Base-by-base conservation (phyloP, 2,888 invertebrate species). In the Seira sanloemensis region DNA sequence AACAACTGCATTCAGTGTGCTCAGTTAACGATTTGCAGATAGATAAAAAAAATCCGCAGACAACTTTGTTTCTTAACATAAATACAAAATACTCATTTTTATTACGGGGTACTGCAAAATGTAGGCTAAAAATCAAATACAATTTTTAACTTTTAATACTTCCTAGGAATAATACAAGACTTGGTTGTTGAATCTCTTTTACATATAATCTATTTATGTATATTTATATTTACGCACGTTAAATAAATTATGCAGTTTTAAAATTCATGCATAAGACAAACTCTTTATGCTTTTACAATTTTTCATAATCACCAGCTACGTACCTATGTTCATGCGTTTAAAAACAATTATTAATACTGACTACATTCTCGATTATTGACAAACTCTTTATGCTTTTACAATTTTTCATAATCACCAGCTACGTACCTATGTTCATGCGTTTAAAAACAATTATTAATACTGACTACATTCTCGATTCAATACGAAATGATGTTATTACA, bases 1-100 rank as follows among this genome's bases (percentile, higher is more conserved):
- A 87, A 85, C 67, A 85, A 85, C 25, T 87, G 86, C 66, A 85
- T 87, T 67, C 87, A 87, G 21, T 87, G 86, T 78, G 86, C 86
- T 27, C 79, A 85, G 62, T 75, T 87, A 62, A 87, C 85, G 7
- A 83, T 87, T 65, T 87, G 87, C 50, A 72, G 85, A 72, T 87
- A 82, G 62, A 12, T 5, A 50, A 23, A 67, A 68, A 58, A 62
- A 62, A 62, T 12, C 12, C 12, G 37, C 37, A 37, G 4, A 37
- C 58, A 16, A 62, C 62, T n/a, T n/a, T n/a, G n/a, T n/a, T 58
- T 12, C 12, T 62, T 7, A 62, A 62, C 62, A 21, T 23, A 62
- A 62, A 21, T 62, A 62, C 23, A 62, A 62, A 62, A 62, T 62
- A 62, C 62, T 62, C 62, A 62, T 62, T 62, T 62, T n/a, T 62